Percentiles rank a stretch among this genome's conserved stretches.
Conservation (phyloP, 2,888 invertebrate species). For the Lucinisca nassula region DNA sequence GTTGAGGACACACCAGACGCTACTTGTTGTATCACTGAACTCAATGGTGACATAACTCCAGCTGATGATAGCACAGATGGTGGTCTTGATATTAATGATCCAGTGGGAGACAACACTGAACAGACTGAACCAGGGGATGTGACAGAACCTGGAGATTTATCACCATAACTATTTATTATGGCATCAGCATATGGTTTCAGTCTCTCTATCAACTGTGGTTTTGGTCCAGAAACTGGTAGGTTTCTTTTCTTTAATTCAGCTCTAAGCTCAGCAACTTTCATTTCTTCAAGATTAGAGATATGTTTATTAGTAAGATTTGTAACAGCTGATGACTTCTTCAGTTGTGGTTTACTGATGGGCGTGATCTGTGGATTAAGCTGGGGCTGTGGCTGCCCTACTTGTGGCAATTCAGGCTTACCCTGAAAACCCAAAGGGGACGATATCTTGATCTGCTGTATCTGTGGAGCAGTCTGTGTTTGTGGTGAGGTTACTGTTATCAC, state of each 20-base stretch:
- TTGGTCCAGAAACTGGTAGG: conserved; percentile 98
- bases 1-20: conserved; percentile 29
- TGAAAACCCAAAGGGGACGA: conserved; percentile 56
- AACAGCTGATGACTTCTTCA: conserved; percentile 77
- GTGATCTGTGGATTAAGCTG: conserved; percentile 69
- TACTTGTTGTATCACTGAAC: conserved; percentile 65
- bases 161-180: conserved; percentile 69
- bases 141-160: conserved; percentile 55
- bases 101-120: conserved; percentile 53
- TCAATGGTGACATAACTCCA: conserved; percentile 57
- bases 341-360: conserved; percentile 59
- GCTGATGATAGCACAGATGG: conserved; percentile 52
- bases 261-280: conserved; percentile 98
- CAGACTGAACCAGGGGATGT: conserved; percentile 52
- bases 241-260: conserved; percentile 97
- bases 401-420: conserved; percentile 57
- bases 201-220: conserved; percentile 97
- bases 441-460: conserved; percentile 63
- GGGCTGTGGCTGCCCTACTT: conserved; percentile 68
- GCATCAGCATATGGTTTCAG: conserved; percentile 91
- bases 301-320: conserved; percentile 81
- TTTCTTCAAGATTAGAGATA: conserved; percentile 93
- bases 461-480: conserved; percentile 51
- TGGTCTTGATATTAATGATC: conserved; percentile 41
- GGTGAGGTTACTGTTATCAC: conserved; percentile 68